Evolutionary conservation across 2,797 vertebrate genomes (phyloP), one percentile per base, ranked within the genome.

Genomic region (Vireo griseus): DNA sequence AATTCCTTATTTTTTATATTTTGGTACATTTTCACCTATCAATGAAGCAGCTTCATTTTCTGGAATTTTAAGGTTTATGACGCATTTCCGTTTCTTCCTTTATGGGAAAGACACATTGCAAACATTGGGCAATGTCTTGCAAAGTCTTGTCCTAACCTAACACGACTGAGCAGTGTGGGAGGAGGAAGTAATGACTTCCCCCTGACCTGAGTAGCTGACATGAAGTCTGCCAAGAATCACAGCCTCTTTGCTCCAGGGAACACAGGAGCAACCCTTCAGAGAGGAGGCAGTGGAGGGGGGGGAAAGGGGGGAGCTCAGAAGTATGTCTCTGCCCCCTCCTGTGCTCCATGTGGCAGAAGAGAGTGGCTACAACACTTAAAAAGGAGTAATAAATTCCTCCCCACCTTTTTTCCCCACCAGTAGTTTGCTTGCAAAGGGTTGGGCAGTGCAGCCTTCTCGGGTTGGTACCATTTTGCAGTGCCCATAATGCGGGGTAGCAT

Each of bases 111-210:
- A 94, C 91, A 84, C 40, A 75, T 76, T 94, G 69, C 91, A 94
- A 94, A 94, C 42, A 91, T 72, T 94, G 92, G 87, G 89, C 85
- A 92, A 96, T 0, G 1, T 86, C 76, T 92, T 74, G 50, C 76
- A 69, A 92, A 90, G 85, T 92, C 91, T 88, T 94, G 94, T 94
- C 89, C 91, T 96, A 96, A 96, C 92, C 94, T 95, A 96, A 94
- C 92, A 96, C 7, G 55, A 75, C 94, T 86, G 82, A 94, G 82
- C 73, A 91, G 87, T 96, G 94, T 95, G 87, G 92, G 95, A 97
- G 95, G 91, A 97, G 92, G 95, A 96, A 97, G 92, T 88, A 96
- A 92, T 96, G 96, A 96, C 94, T 97, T 96, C 92, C 94, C 91
- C 87, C 87, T 97, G 96, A 95, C 95, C 95, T 96, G 87, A 92